Evolutionary conservation across 2,113 vertebrate species (phyloP).

Genomic region (Canis aureus): DNA sequence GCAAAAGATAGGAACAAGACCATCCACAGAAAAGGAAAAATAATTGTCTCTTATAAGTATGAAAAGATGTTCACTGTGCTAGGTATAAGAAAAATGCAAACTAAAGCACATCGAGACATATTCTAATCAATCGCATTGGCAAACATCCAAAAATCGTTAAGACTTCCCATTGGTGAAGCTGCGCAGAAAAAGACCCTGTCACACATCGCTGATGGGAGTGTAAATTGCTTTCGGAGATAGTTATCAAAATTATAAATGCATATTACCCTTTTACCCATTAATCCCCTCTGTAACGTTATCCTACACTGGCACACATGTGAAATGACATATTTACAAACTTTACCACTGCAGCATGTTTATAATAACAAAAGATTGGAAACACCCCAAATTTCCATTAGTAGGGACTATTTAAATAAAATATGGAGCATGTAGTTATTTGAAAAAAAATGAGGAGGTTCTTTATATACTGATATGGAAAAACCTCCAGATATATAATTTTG

Average conservation of each 20-base stretch:
- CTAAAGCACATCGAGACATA: not conserved
- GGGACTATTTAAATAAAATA: not conserved
- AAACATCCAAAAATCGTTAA: not conserved
- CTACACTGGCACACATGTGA: not conserved
- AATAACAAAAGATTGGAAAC: not conserved
- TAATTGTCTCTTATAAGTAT: not conserved
- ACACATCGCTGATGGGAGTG: too few relatives aligned
- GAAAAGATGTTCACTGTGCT: not conserved
- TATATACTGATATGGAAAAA: not conserved
- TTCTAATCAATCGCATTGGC: not conserved
- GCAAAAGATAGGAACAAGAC: slow-evolving; percentile 40
- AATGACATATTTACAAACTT: not conserved
- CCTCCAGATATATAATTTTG: not conserved
- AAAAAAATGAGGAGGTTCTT: not conserved
- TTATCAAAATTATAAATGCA: not conserved
- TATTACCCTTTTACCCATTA: not conserved
- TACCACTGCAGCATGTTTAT: not conserved
- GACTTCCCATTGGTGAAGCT: not conserved
- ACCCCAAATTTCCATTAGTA: not conserved
- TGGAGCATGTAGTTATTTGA: not conserved
- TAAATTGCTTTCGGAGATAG: not conserved
- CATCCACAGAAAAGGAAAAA: not conserved
- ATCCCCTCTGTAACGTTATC: not conserved
- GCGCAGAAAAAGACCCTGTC: not conserved
- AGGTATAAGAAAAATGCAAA: slow-evolving; percentile 40